Conservation (phyloP, 2,113 vertebrate genomes). For the Sapajus apella region DNA sequence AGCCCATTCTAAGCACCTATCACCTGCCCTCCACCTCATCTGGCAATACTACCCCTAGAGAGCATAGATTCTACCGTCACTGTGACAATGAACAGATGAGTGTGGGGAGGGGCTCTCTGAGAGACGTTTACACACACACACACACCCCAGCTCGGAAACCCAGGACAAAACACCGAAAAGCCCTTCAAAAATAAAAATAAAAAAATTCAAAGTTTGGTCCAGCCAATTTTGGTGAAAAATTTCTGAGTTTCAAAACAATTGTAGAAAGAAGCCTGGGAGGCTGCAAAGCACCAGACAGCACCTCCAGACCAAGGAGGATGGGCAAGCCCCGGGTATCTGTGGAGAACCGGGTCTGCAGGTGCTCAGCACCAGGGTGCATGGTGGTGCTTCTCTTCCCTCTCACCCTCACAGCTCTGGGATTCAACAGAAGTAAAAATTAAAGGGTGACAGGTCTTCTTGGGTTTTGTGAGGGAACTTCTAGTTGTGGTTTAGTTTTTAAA, state of each 20-base stretch:
- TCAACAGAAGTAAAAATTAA: background rate
- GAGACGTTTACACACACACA: background rate
- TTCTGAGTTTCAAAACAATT: background rate
- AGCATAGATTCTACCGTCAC: no score
- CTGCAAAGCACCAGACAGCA: fast-evolving
- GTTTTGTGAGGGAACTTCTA: no score
- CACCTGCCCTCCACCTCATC: background rate
- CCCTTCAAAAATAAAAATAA: background rate
- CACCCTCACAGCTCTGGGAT: background rate
- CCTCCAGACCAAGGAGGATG: background rate
- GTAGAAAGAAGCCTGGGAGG: background rate
- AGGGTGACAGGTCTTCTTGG: background rate
- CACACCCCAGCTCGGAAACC: background rate
- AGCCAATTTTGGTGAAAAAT: background rate
- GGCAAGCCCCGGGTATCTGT: no score
- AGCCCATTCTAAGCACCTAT: background rate
- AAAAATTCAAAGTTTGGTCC: background rate
- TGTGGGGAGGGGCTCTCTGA: background rate
- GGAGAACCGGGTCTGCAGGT: background rate
- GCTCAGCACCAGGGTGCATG: fast-evolving
- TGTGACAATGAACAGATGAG: background rate
- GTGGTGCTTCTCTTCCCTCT: background rate
- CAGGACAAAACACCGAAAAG: background rate
- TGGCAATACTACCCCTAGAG: background rate
- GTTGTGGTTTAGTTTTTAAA: background rate